A percentile compares a stretch with the other conserved stretches of the same genome.
phyloP scores from a whole-genome alignment of 2,797 vertebrate species.

The Botia almorhae region DNA sequence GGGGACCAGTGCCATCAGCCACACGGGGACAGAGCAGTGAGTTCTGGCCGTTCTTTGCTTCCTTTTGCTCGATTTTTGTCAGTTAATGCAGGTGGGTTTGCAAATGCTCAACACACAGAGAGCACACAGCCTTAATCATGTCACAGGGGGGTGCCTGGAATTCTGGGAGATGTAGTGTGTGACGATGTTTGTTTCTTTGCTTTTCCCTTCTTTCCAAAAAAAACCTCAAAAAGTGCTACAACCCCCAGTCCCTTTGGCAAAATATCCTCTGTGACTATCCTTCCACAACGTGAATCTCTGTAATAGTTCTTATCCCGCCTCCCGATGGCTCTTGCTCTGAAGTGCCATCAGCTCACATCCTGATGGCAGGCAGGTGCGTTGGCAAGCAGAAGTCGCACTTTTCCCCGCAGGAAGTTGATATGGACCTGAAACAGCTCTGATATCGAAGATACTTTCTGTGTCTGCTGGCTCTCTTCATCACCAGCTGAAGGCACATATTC shows the following conservation, averaged over 20 bases:
- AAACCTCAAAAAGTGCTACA: conserved; percentile 48
- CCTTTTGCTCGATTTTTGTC: neutral
- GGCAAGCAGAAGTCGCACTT: conserved; percentile 80
- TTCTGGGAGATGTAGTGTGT: conserved; percentile 40
- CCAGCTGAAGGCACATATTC: conserved; percentile 72
- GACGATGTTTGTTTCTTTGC: conserved; percentile 17
- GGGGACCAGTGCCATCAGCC: conserved; percentile 39
- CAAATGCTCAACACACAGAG: conserved; percentile 28
- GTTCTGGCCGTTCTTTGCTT: conserved; percentile 10
- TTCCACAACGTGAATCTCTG: neutral
- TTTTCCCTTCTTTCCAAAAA: conserved; percentile 26
- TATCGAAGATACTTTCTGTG: conserved; percentile 74
- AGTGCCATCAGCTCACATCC: conserved; percentile 79
- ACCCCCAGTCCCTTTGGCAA: conserved; percentile 9
- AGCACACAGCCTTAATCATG: conserved; percentile 31
- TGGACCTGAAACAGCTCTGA: conserved; percentile 83
- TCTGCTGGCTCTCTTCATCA: conserved; percentile 63
- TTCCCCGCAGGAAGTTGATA: conserved; percentile 87
- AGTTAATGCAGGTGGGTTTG: conserved; percentile 9
- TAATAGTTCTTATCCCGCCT: conserved; percentile 64
- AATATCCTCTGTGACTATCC: conserved; percentile 25
- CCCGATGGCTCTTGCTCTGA: conserved; percentile 50
- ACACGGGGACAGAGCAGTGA: conserved; percentile 41
- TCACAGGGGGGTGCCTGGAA: conserved; percentile 24
- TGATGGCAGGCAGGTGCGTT: conserved; percentile 78